A percentile compares a stretch with the other conserved stretches of the same genome.
phyloP scores from a whole-genome alignment of 35 echinoderm and acorn worm genomes.

The Heliocidaris erythrogramma region DNA sequence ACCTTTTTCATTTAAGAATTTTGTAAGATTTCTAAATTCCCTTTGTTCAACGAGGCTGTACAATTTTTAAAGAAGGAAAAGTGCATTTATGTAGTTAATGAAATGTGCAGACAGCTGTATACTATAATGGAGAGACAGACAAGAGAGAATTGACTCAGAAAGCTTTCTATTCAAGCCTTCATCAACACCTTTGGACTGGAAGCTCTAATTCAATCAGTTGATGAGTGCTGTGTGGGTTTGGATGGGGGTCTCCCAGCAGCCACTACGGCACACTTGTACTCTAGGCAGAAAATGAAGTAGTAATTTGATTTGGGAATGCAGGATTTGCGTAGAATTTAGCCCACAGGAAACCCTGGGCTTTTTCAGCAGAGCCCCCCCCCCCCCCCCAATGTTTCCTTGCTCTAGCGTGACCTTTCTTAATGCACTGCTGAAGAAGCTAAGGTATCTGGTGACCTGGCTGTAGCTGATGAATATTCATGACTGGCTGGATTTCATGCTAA shows the following conservation, averaged over 20 bases:
- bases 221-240: slow-evolving; percentile 20
- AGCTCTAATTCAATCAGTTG: slow-evolving; percentile 26
- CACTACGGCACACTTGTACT: background rate
- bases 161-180: background rate
- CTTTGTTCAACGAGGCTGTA: too few species aligned
- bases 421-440: background rate
- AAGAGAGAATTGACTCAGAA: slow-evolving; percentile 6
- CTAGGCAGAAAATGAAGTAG: background rate
- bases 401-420: background rate
- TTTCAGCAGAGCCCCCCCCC: background rate
- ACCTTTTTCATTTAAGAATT: background rate
- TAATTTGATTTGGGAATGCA: slow-evolving; percentile 37
- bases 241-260: background rate
- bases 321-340: slow-evolving; percentile 28
- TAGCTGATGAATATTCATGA: background rate
- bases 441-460: background rate
- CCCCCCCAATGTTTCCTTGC: background rate
- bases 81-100: background rate
- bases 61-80: background rate
- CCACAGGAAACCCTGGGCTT: slow-evolving; percentile 22
- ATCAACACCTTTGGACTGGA: slow-evolving; percentile 33
- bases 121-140: background rate
- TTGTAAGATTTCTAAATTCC: too few species aligned
- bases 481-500: background rate
- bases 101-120: background rate